Conservation (phyloP, 1,140 invertebrate genomes). For the Cyrtorhinus lividipennis region DNA sequence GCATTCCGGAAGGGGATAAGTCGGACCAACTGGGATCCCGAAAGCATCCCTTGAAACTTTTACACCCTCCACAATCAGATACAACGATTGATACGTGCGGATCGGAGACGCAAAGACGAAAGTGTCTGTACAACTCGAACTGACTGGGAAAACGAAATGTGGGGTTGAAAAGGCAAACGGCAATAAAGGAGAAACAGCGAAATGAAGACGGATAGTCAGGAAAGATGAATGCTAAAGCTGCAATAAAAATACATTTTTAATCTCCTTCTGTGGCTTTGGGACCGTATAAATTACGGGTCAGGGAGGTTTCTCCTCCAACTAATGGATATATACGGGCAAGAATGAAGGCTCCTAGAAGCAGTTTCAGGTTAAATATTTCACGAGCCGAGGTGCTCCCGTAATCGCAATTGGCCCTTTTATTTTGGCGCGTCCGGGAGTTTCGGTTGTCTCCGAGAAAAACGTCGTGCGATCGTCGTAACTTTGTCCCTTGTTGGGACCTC, state of each 20-base stretch:
- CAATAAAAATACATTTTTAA: conserved; percentile 22
- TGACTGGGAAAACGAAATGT: too few species aligned
- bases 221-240: conserved; percentile 22
- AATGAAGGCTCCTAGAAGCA: neutral
- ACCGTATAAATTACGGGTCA: conserved; percentile 14
- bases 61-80: too few species aligned
- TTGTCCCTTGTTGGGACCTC: too few species aligned
- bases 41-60: too few species aligned
- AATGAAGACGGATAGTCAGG: conserved; percentile 19
- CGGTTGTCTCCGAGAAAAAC: too few species aligned
- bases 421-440: too few species aligned
- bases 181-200: neutral
- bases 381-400: conserved; percentile 10
- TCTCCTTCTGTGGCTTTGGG: neutral
- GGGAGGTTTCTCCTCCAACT: neutral
- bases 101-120: too few species aligned
- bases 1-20: too few species aligned
- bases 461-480: too few species aligned
- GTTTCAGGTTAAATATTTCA: neutral
- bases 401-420: neutral
- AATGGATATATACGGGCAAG: conserved; percentile 15
- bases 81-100: too few species aligned
- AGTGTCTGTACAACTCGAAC: too few species aligned
- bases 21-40: too few species aligned
- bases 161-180: neutral